These are phyloP conservation scores for Caenorhabditis sp. DNA, from an alignment of 2,888 invertebrate genomes.

Conservation along the genomic window DNA sequence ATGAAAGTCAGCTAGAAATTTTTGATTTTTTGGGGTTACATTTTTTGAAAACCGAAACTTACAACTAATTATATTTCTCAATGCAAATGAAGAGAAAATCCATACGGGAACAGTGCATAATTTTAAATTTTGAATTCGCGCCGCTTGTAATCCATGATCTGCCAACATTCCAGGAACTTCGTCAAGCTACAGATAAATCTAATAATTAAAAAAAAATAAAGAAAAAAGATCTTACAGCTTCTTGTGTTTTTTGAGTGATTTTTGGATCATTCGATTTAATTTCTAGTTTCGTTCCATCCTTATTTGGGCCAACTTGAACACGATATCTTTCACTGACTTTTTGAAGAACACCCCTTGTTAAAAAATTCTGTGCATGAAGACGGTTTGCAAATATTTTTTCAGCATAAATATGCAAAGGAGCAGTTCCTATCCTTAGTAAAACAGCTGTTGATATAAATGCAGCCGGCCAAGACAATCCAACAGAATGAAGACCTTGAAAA, in stretches of 20 bases:
- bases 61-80: conserved; percentile 61
- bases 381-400: conserved; percentile 63
- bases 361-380: conserved; percentile 61
- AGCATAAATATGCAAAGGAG: conserved; percentile 64
- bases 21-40: not conserved
- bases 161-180: conserved; percentile 47
- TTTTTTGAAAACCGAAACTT: not conserved
- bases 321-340: conserved; percentile 56
- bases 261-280: conserved; percentile 40
- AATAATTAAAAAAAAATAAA: not conserved
- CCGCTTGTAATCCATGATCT: conserved; percentile 56
- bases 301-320: conserved; percentile 50
- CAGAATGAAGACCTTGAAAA: conserved; percentile 52
- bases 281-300: conserved; percentile 44
- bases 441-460: conserved; percentile 59
- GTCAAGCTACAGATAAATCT: conserved; percentile 31
- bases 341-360: conserved; percentile 55
- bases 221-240: conserved; percentile 7
- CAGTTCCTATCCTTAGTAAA: conserved; percentile 51
- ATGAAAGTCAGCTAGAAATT: conserved; percentile 59
- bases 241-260: conserved; percentile 19
- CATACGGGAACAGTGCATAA: conserved; percentile 65
- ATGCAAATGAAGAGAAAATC: conserved; percentile 67
- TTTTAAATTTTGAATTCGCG: conserved; percentile 65
- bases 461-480: conserved; percentile 59